phyloP scores from a whole-genome alignment of 2,113 vertebrate species.

The Apeltes quadracus region DNA sequence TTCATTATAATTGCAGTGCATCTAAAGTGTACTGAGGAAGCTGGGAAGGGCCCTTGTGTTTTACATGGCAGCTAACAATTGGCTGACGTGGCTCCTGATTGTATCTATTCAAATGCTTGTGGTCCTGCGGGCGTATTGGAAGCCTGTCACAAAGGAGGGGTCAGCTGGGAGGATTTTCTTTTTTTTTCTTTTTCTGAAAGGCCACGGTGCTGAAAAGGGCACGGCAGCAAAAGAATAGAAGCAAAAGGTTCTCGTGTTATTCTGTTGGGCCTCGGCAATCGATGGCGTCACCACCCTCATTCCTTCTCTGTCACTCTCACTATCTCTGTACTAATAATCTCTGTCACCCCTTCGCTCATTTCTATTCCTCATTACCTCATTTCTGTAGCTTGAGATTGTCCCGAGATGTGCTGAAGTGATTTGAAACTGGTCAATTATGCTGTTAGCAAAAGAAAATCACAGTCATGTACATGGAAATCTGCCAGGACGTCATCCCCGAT shows the following conservation, averaged over 20 bases:
- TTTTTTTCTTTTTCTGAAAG: constrained; percentile 52
- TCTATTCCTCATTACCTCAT: constrained; percentile 28
- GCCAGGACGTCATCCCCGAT: constrained; percentile 5
- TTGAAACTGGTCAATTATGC: constrained; percentile 43
- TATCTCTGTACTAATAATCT: constrained; percentile 41
- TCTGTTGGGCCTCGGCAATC: constrained; percentile 46
- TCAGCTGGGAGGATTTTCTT: constrained; percentile 50
- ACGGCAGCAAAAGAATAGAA: constrained; percentile 55
- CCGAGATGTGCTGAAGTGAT: constrained; percentile 14
- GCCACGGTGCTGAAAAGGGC: constrained; percentile 66
- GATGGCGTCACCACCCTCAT: constrained; percentile 49
- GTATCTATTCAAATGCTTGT: constrained; percentile 62
- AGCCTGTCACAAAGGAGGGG: constrained; percentile 59
- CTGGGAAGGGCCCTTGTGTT: constrained; percentile 41
- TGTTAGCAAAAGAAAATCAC: constrained; percentile 4
- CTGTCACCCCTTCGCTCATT: constrained; percentile 19
- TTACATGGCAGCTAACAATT: constrained; percentile 52
- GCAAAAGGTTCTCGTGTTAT: constrained; percentile 61
- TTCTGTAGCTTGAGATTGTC: constrained; percentile 24
- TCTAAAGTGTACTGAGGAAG: constrained; percentile 34
- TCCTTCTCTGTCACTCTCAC: constrained; percentile 25
- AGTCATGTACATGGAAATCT: constrained; percentile 29
- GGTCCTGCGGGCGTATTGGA: constrained; percentile 67
- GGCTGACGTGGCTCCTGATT: constrained; percentile 59
- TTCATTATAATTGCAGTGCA: constrained; percentile 25